Percentiles rank a stretch among this genome's conserved stretches.
phyloP scores from a whole-genome alignment of 2,888 invertebrate species.

The Parnassius apollo region DNA sequence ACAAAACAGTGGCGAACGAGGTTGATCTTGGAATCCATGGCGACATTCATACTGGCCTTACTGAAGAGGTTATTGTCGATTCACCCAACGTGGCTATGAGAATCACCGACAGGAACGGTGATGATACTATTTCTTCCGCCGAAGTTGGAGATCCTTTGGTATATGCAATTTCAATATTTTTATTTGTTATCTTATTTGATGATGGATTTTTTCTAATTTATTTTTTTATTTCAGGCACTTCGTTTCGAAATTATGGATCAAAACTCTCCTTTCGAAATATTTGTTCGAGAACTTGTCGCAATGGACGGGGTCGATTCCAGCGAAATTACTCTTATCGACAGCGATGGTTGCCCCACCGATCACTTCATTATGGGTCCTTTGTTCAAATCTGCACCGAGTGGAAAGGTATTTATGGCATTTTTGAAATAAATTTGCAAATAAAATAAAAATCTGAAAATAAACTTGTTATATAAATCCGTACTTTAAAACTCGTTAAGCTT shows the following conservation, averaged over 20 bases:
- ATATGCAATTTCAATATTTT: constrained; percentile 22
- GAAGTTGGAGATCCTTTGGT: constrained; percentile 95
- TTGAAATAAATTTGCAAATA: too few species aligned
- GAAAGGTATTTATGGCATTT: constrained; percentile 83
- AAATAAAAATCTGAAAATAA: too few species aligned
- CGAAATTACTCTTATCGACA: constrained; percentile 95
- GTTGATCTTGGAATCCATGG: constrained; percentile 94
- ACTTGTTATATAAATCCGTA: too few species aligned
- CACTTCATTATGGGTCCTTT: constrained; percentile 96
- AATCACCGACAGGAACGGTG: constrained; percentile 91
- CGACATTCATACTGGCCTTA: constrained; percentile 91
- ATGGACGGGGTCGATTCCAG: constrained; percentile 96
- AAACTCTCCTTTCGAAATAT: constrained; percentile 97
- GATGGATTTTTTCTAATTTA: not conserved
- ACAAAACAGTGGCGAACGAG: constrained; percentile 96
- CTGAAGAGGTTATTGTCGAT: constrained; percentile 95
- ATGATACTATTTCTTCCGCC: constrained; percentile 91
- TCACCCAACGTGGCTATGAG: constrained; percentile 97
- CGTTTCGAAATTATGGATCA: constrained; percentile 95
- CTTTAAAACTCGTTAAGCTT: too few species aligned
- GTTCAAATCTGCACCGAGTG: constrained; percentile 88
- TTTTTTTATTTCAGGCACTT: constrained; percentile 82
- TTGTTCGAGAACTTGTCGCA: constrained; percentile 95
- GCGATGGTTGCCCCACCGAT: constrained; percentile 95
- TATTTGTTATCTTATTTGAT: not conserved